Evolutionary conservation across 2,113 vertebrate genomes (phyloP).

Genomic region (Neolamprologus tretocephalus): DNA sequence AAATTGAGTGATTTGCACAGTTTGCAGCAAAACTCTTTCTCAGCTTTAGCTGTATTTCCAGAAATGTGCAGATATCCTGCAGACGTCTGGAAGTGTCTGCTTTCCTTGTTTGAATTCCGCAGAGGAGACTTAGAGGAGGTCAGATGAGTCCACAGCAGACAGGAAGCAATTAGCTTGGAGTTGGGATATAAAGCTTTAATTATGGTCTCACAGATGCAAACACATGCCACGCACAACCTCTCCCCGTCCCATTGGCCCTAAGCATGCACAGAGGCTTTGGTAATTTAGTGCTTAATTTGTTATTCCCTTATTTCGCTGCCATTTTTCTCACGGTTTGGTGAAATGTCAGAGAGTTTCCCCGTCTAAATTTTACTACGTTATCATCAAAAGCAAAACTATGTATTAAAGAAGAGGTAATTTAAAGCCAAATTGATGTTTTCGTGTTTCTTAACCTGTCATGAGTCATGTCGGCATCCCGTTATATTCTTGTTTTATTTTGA

Average conservation of each 20-base stretch:
- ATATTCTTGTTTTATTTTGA: neutral
- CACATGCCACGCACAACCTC: neutral
- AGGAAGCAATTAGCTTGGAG: conserved; percentile 16
- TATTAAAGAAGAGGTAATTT: neutral
- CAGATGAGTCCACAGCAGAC: neutral
- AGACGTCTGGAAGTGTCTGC: neutral
- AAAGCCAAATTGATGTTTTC: neutral
- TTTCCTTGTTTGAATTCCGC: neutral
- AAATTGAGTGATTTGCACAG: neutral
- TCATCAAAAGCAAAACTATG: neutral
- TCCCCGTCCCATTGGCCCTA: neutral
- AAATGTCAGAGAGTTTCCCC: neutral
- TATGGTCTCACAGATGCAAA: neutral
- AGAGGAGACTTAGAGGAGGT: neutral
- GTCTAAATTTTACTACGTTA: neutral
- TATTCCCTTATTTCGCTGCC: neutral
- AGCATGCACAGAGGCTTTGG: neutral
- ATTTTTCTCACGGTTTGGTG: neutral
- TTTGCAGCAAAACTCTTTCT: neutral
- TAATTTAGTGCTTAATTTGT: neutral
- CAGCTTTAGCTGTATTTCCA: neutral
- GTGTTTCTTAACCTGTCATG: neutral
- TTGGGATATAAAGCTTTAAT: neutral
- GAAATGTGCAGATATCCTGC: neutral
- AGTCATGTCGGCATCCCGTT: neutral